Evolutionary conservation across 2,797 vertebrate species (phyloP), one percentile per base, ranked within the genome.

Genomic region (Coranthus polyacanthus): DNA sequence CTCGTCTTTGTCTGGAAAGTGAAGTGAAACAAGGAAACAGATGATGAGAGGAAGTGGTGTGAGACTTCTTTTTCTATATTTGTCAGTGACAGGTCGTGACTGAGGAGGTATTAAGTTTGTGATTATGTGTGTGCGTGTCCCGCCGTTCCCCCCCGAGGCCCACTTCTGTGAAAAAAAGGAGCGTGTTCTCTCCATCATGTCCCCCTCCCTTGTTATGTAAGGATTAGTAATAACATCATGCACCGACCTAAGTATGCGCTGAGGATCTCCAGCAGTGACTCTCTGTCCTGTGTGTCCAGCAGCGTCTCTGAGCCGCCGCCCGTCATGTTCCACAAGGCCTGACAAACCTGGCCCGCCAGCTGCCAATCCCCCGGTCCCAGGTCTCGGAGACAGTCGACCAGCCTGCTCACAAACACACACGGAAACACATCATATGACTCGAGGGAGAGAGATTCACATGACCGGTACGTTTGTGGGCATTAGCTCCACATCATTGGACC

Each of bases 251-350:
- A 89, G 77, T 94, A 95, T 0, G 92, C 78, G 0, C 78, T 55
- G 34, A 99, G 92, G 58, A 96, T 89, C 55, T 87, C 24, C 43
- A 95, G 72, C 67, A 99, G 92, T 0, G 59, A 75, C 29, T 77
- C 37, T 5, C 83, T 82, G 51, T 93, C 89, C 68, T 91, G 84
- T 0, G 43, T 2, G 22, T 82, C 66, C 70, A 92, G 60, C 55
- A 67, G 59, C 52, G 49, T 55, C 53, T 79, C 78, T 0, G 77
- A 1, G 72, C 81, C 0, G 24, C 46, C 8, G 34, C 69, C 85
- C 43, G 90, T 96, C 86, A 95, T 92, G 92, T 99, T 99, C 96
- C 97, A 99, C 73, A 99, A 69, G 1, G 96, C 96, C 92, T 97
- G 97, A 92, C 97, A 99, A 54, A 95, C 87, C 87, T 98, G 91